Evolutionary conservation across 2,113 vertebrate species (phyloP).

Genomic region (Psephotus haematonotus): DNA sequence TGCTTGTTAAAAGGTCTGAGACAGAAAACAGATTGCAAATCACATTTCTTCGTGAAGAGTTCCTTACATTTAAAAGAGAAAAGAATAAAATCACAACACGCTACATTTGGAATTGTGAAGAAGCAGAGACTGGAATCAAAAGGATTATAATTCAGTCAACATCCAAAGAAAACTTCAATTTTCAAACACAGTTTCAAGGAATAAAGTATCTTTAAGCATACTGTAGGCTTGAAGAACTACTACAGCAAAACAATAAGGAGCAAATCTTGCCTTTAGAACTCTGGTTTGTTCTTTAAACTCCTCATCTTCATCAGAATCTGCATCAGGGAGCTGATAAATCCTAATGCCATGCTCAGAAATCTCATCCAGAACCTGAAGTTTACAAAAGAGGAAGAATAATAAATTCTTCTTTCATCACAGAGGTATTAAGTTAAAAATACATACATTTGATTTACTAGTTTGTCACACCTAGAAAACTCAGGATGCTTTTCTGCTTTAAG

Average conservation of each 20-base stretch:
- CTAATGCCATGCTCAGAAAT: constrained; percentile 90
- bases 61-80: neutral
- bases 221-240: neutral
- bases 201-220: neutral
- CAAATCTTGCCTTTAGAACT: constrained; percentile 83
- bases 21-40: neutral
- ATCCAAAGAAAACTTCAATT: neutral
- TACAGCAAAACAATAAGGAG: neutral
- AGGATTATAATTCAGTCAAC: neutral
- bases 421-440: neutral
- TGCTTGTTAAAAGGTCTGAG: neutral
- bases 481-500: neutral
- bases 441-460: neutral
- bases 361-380: constrained; percentile 86
- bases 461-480: neutral
- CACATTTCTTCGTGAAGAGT: neutral
- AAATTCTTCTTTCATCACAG: neutral
- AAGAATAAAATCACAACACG: neutral
- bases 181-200: neutral
- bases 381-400: neutral
- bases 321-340: constrained; percentile 92
- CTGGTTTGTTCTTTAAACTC: constrained; percentile 95
- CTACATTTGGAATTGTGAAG: neutral
- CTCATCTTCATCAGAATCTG: constrained; percentile 94
- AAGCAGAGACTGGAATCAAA: neutral